A percentile compares a stretch with the other conserved stretches of the same genome.
Conservation (phyloP, 1,140 invertebrate species). For the Eumaeus atala region DNA sequence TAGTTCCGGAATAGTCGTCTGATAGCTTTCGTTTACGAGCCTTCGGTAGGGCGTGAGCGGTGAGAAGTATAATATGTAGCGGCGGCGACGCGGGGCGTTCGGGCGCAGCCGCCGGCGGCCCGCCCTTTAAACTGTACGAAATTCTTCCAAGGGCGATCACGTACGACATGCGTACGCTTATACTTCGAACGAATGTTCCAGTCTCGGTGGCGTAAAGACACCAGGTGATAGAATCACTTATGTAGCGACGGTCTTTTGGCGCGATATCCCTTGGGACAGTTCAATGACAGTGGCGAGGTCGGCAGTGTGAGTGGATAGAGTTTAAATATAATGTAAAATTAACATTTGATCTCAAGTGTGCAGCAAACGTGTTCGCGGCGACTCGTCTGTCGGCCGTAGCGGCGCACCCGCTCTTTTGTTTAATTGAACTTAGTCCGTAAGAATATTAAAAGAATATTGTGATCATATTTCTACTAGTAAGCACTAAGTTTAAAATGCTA, state of each 20-base stretch:
- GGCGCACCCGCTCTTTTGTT: slow-evolving; percentile 31
- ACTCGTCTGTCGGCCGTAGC: slow-evolving; percentile 33
- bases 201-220: too few species aligned
- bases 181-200: too few species aligned
- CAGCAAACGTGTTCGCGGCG: slow-evolving; percentile 66
- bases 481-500: slow-evolving; percentile 62
- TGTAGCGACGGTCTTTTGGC: too few species aligned
- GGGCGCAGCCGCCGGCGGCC: slow-evolving; percentile 22
- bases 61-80: slow-evolving; percentile 71
- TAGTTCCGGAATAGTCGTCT: slow-evolving; percentile 14
- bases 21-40: slow-evolving; percentile 7
- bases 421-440: slow-evolving; percentile 43
- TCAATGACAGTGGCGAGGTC: slow-evolving; percentile 29
- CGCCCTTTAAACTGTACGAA: slow-evolving; percentile 1
- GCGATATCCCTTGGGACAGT: too few species aligned
- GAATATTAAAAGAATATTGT: slow-evolving; percentile 68
- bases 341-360: slow-evolving; percentile 73
- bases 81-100: slow-evolving; percentile 18
- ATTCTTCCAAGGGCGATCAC: too few species aligned
- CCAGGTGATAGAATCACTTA: too few species aligned
- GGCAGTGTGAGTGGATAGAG: slow-evolving; percentile 65
- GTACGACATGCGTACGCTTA: too few species aligned
- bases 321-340: slow-evolving; percentile 65
- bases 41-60: slow-evolving; percentile 17
- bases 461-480: slow-evolving; percentile 70